Base-by-base conservation (phyloP, 2,888 invertebrate genomes). In the Argynnis bischoffii region DNA sequence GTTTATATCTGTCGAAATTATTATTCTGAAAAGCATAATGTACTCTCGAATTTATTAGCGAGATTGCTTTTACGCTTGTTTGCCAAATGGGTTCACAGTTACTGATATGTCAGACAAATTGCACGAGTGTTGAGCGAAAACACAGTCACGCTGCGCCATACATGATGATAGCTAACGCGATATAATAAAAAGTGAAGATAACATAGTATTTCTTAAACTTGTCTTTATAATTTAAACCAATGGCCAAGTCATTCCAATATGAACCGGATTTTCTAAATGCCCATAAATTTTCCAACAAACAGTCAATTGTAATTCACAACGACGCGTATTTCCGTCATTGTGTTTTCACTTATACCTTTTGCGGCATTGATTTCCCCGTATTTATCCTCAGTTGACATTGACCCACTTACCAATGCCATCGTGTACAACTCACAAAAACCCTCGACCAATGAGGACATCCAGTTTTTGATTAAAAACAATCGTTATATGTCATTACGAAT, bases 331-430 rank as follows among this genome's bases (percentile, higher is more conserved):
- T 81, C 81, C 79, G 79, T 78, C 75, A 69, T 71, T 69, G 72
- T 72, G 73, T 79, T 74, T 78, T 76, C 78, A 76, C 77, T 79
- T 77, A 21, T 48, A 61, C 60, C 41, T 66, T 67, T 59, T 63
- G 81, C 83, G 80, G 82, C 85, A 83, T 82, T 78, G 78, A 85
- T 86, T 86, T 86, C 74, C 73, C 60, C 54, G 75, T 67, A 61
- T 73, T 79, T 81, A 79, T 82, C 79, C 81, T 75, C 56, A 63
- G 83, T 79, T 86, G 87, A 81, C 90, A 88, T 87, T 90, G 90
- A 88, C 89, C 88, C 75, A 83, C 70, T 84, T 77, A 76, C 76
- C 88, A 88, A 88, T 87, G 89, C 77, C 85, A 79, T 78, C 81
- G 69, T 78, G 79, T 79, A 75, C 72, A 56, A 71, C 71, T 75